Evolutionary conservation across 35 echinoderm and acorn worm genomes (phyloP).

Genomic region (Ptychodera flava): DNA sequence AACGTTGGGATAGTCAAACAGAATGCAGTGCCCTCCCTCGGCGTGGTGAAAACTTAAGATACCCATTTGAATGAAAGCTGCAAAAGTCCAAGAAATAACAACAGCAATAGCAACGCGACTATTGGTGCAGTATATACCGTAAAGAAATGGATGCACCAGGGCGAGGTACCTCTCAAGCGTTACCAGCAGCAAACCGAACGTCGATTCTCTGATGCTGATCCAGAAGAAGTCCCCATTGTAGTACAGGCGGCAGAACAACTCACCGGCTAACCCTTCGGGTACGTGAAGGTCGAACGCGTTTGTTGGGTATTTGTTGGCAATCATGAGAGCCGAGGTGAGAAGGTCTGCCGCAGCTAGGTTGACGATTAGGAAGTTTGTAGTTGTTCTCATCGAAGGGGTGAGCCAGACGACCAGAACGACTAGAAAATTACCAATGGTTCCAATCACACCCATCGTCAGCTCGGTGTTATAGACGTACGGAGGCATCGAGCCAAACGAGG

Average conservation of each 20-base stretch:
- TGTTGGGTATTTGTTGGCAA: not conserved
- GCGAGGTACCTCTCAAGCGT: conserved; percentile 81
- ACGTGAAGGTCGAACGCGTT: not conserved
- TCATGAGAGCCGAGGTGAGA: conserved; percentile 47
- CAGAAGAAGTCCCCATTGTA: conserved; percentile 71
- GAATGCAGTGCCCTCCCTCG: conserved; percentile 5
- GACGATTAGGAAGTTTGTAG: conserved; percentile 90
- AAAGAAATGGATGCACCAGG: conserved; percentile 83
- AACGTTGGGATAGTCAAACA: conserved; percentile 46
- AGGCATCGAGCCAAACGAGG: too few relatives aligned
- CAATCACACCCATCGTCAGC: too few relatives aligned
- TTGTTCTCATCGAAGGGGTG: too few relatives aligned
- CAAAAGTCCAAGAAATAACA: conserved; percentile 43
- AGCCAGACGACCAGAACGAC: too few relatives aligned
- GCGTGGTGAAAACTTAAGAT: not conserved
- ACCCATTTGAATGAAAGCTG: conserved; percentile 62
- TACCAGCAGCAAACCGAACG: conserved; percentile 78
- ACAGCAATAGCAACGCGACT: conserved; percentile 56
- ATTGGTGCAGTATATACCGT: conserved; percentile 51
- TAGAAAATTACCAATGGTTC: too few relatives aligned
- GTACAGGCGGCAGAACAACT: conserved; percentile 70
- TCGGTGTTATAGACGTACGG: too few relatives aligned
- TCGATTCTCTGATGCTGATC: conserved; percentile 82
- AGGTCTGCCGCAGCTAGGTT: conserved; percentile 82
- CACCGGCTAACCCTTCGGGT: conserved; percentile 45